phyloP scores from a whole-genome alignment of 2,888 invertebrate species.

The Nephrotoma appendiculata region DNA sequence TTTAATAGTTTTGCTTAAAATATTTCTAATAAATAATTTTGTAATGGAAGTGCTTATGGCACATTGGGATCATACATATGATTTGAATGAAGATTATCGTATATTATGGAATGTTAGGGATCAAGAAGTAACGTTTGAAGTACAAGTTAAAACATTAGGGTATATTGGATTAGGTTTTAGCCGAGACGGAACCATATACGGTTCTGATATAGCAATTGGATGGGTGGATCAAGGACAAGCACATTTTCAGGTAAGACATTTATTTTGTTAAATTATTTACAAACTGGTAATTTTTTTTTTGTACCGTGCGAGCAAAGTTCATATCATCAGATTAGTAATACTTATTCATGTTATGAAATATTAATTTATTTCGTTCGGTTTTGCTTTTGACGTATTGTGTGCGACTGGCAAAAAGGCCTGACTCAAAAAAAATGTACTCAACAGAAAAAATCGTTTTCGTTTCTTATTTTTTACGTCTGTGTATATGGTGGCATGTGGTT shows the following conservation, averaged over 20 bases:
- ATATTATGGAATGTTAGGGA: slow-evolving; percentile 60
- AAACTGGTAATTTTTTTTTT: too few relatives aligned
- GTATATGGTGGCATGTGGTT: background rate
- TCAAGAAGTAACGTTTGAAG: slow-evolving; percentile 66
- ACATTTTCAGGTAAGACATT: slow-evolving; percentile 57
- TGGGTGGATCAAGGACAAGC: slow-evolving; percentile 76
- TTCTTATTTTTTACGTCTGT: background rate
- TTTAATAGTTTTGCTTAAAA: background rate
- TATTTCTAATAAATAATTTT: background rate
- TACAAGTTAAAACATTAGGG: slow-evolving; percentile 70
- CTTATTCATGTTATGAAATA: too few relatives aligned
- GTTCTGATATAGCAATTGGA: slow-evolving; percentile 76
- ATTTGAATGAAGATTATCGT: slow-evolving; percentile 41
- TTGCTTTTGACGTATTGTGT: background rate
- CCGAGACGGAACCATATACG: slow-evolving; percentile 60
- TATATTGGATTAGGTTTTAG: slow-evolving; percentile 83
- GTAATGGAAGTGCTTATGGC: slow-evolving; percentile 14
- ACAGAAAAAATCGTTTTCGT: background rate
- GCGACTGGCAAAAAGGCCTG: background rate
- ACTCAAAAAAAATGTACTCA: background rate
- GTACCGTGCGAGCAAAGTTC: background rate
- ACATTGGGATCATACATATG: slow-evolving; percentile 41
- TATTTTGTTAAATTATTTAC: background rate
- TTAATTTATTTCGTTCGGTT: background rate
- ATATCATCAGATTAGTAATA: too few relatives aligned